These are phyloP conservation scores for Bucco capensis DNA, from an alignment of 2,113 vertebrate genomes.

Conservation along the genomic window DNA sequence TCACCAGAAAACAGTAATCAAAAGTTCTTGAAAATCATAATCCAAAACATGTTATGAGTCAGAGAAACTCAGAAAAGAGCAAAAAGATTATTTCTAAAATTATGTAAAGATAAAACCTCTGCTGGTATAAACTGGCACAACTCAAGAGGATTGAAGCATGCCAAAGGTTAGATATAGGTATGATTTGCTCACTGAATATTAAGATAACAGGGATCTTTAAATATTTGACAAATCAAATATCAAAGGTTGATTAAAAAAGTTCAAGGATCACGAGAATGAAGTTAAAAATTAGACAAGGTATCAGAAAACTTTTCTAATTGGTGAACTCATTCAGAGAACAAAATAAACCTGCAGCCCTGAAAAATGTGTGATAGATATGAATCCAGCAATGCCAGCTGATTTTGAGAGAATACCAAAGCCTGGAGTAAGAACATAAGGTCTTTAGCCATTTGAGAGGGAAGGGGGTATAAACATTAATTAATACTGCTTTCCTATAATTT, in stretches of 20 bases:
- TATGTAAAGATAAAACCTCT: not conserved
- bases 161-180: not conserved
- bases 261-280: not conserved
- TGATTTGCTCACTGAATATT: not conserved
- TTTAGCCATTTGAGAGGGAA: not conserved
- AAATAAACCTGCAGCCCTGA: not conserved
- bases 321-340: not conserved
- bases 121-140: not conserved
- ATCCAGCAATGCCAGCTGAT: not conserved
- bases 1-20: not conserved
- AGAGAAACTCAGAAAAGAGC: not conserved
- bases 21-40: not conserved
- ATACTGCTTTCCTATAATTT: not conserved
- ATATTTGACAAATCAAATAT: not conserved
- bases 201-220: not conserved
- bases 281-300: conserved; percentile 33
- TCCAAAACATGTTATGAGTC: not conserved
- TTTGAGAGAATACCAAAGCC: not conserved
- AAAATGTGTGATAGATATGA: not conserved
- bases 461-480: not conserved
- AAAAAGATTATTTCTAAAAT: not conserved
- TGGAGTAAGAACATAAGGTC: not conserved
- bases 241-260: not conserved
- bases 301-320: not conserved
- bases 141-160: not conserved